phyloP scores from a whole-genome alignment of 2,888 invertebrate genomes.

The Neuroscelio doddi region DNA sequence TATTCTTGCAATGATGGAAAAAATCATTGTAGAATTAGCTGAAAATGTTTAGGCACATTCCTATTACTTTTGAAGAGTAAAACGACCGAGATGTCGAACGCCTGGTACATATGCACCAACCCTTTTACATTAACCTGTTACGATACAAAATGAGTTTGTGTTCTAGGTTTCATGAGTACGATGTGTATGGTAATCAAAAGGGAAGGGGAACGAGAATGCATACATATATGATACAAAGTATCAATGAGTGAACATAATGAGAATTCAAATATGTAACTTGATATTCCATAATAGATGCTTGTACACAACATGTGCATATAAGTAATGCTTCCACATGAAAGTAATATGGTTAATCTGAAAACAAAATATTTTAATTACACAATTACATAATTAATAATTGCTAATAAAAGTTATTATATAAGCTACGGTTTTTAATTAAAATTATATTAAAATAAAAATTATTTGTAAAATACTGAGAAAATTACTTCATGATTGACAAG shows the following conservation, averaged over 20 bases:
- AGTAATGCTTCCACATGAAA: background rate
- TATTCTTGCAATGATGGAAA: no score
- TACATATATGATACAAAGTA: constrained; percentile 14
- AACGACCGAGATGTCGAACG: constrained; percentile 18
- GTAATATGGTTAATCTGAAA: no score
- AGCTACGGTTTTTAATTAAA: no score
- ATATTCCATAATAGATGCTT: constrained; percentile 2
- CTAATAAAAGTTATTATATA: no score
- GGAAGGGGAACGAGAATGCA: constrained; percentile 27
- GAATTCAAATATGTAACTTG: constrained; percentile 34
- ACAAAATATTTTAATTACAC: no score
- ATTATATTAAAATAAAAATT: no score
- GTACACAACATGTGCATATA: background rate
- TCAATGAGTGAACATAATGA: constrained; percentile 38
- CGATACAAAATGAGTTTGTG: constrained; percentile 25
- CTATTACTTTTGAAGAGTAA: background rate
- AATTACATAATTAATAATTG: no score
- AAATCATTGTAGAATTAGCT: no score
- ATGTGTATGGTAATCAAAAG: no score
- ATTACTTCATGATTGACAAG: no score
- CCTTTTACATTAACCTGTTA: constrained; percentile 31
- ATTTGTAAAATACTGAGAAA: no score
- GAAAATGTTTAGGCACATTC: no score
- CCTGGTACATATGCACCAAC: constrained; percentile 31
- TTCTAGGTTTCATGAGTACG: background rate